Conservation (phyloP, 2,888 invertebrate genomes). For the Eilema griseolum region DNA sequence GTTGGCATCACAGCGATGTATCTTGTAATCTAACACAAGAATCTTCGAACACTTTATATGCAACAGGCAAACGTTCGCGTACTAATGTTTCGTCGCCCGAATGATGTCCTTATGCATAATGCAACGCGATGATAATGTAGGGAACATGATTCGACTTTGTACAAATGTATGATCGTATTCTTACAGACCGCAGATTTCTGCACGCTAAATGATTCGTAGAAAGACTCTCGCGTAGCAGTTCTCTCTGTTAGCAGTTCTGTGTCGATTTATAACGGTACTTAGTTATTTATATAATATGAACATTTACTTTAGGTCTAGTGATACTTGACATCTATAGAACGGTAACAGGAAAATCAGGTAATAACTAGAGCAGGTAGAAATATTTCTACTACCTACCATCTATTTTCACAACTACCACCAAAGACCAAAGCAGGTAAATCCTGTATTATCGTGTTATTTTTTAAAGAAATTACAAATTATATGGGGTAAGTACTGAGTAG, state of each 20-base stretch:
- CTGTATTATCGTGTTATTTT: background rate
- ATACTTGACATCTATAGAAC: too few species aligned
- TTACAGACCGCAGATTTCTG: slow-evolving; percentile 9
- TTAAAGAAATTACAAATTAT: background rate
- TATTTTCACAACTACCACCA: background rate
- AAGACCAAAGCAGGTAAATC: background rate
- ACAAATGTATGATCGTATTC: slow-evolving; percentile 28
- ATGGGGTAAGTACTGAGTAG: too few species aligned
- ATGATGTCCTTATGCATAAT: slow-evolving; percentile 74
- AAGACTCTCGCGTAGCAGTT: slow-evolving; percentile 27
- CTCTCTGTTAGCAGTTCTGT: background rate
- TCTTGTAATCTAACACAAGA: slow-evolving; percentile 35
- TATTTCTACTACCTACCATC: background rate
- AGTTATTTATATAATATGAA: background rate
- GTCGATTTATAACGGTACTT: background rate
- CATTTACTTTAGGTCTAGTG: too few species aligned
- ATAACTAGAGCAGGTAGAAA: background rate
- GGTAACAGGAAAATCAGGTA: background rate
- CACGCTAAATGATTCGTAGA: slow-evolving; percentile 22
- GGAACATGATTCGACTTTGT: slow-evolving; percentile 60
- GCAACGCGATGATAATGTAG: slow-evolving; percentile 63
- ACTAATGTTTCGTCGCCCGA: slow-evolving; percentile 79
- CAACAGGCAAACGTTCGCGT: slow-evolving; percentile 63
- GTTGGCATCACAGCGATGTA: slow-evolving; percentile 41
- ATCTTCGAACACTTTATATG: slow-evolving; percentile 62